Base-by-base conservation (phyloP, 2,113 vertebrate species). In the Colistium nudipinnis region DNA sequence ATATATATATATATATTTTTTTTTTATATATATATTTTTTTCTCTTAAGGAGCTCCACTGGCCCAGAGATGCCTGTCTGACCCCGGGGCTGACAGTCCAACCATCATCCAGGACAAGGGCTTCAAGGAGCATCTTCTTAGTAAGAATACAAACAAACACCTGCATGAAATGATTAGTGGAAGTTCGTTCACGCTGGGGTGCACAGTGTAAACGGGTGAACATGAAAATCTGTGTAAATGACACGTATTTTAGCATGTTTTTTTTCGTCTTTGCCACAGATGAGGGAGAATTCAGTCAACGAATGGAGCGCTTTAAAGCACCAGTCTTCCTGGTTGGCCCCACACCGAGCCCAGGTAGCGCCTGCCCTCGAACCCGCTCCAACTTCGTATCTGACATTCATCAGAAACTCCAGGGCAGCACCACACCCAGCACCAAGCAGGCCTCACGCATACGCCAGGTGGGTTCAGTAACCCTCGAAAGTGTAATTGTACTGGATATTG, bases 391-490 rank as follows among this genome's bases (percentile, higher is more conserved):
- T 8, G 83, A 52, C 39, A 83, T 92, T 28, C 91, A 92, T 44
- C 78, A 92, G 52, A 91, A 89, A 52, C 91, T 94, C n/a, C 84
- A 90, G 24, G 43, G 39, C 17, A 48, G 67, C 1, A 36, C 75
- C 1, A 90, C 86, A 3, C 84, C 90, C 24, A 93, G 93, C 84
- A 83, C 77, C 45, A 87, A 87, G 70, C 52, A 89, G 66, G 91
- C 80, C 2, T 82, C 79, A 14, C 85, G 80, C 38, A 87, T 94
- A 0, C 92, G 92, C 4, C 84, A 94, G 91, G 93, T 93, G 17
- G 4, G 81, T 59, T 68, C n/a, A n/a, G n/a, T n/a, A n/a, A n/a
- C n/a, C n/a, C n/a, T n/a, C n/a, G n/a, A n/a, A n/a, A n/a, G n/a
- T n/a, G n/a, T n/a, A n/a, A n/a, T n/a, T n/a, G n/a, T n/a, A n/a